phyloP scores from a whole-genome alignment of 1,140 invertebrate species.

The Camponotus pennsylvanicus region DNA sequence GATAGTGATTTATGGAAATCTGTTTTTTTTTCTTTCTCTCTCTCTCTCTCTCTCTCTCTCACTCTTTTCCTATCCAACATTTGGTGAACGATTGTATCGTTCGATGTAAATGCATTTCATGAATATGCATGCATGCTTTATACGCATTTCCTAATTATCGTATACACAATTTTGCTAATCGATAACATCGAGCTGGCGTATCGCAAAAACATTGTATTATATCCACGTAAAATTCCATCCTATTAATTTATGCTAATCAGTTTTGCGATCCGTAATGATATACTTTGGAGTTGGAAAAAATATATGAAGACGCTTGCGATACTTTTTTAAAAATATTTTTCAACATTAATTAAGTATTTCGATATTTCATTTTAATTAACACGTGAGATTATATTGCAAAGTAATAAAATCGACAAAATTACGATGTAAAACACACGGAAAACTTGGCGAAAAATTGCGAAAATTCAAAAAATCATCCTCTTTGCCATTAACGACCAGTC shows the following conservation, averaged over 20 bases:
- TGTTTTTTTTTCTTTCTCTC: background rate
- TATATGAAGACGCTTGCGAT: background rate
- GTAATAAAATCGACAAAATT: background rate
- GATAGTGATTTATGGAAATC: conserved; percentile 34
- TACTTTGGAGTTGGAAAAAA: background rate
- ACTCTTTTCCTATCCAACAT: background rate
- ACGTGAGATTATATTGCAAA: background rate
- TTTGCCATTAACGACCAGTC: conserved; percentile 13
- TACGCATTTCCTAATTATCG: conserved; percentile 61
- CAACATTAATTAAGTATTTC: background rate
- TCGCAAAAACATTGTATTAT: conserved; percentile 55
- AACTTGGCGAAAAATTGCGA: background rate
- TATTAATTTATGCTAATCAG: conserved; percentile 54
- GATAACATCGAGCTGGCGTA: conserved; percentile 47
- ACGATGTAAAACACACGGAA: background rate
- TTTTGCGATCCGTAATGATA: background rate
- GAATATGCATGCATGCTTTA: conserved; percentile 53
- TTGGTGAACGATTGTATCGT: conserved; percentile 30
- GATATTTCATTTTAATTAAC: background rate
- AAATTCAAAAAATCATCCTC: background rate
- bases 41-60: conserved; percentile 16
- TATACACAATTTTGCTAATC: conserved; percentile 61
- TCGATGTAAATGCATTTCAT: conserved; percentile 51
- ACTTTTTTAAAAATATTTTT: background rate
- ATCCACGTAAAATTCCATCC: conserved; percentile 33